A percentile compares a stretch with the other conserved stretches of the same genome.
These are phyloP conservation scores for Ia io DNA, from an alignment of 2,113 vertebrate genomes.

Conservation along the genomic window DNA sequence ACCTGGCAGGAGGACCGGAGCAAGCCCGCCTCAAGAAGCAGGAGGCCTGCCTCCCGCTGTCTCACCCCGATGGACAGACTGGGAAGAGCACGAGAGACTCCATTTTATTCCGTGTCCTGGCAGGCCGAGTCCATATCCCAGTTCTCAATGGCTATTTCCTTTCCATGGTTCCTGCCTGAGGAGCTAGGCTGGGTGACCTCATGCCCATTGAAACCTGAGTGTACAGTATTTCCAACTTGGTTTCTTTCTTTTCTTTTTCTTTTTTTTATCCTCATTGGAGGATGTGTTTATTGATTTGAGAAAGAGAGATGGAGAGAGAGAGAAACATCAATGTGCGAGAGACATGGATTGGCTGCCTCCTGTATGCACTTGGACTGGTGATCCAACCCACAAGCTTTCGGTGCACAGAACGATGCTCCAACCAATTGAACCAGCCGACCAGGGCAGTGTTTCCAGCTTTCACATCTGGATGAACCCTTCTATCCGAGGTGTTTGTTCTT, in stretches of 20 bases:
- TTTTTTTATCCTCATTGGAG: background rate
- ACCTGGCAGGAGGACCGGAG: background rate
- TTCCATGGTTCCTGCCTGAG: background rate
- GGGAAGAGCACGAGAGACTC: background rate
- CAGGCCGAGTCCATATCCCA: background rate
- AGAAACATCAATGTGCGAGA: background rate
- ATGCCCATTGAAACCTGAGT: background rate
- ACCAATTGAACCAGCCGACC: background rate
- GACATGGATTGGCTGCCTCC: background rate
- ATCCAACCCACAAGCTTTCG: background rate
- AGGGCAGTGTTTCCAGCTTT: background rate
- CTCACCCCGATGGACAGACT: background rate
- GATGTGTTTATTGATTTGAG: background rate
- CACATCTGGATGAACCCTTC: slow-evolving; percentile 12
- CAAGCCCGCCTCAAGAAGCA: background rate
- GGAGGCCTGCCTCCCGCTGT: background rate
- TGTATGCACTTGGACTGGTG: background rate
- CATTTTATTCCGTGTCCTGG: background rate
- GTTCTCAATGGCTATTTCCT: background rate
- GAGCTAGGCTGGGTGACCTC: background rate
- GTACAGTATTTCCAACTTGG: background rate
- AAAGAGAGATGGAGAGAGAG: background rate
- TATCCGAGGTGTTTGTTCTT: slow-evolving; percentile 10
- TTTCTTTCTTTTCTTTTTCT: too few relatives aligned
- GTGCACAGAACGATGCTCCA: background rate